Conservation (phyloP, 2,888 invertebrate genomes). For the Volucella inanis region DNA sequence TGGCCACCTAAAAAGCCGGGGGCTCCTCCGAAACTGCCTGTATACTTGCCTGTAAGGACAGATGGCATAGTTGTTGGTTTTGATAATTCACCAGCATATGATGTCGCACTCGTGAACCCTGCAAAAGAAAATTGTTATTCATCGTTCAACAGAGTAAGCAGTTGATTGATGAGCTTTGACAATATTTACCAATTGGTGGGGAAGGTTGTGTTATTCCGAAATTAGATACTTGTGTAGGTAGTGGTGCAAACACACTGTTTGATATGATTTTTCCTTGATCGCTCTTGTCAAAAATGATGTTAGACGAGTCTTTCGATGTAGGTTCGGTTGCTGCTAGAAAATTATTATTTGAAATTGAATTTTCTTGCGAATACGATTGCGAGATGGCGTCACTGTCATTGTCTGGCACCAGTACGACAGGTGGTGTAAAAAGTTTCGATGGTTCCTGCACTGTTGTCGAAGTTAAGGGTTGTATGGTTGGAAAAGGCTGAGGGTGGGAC, state of each 20-base stretch:
- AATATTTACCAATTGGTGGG: conserved; percentile 44
- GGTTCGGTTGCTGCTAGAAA: conserved; percentile 80
- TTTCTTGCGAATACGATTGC: conserved; percentile 70
- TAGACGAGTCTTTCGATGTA: conserved; percentile 69
- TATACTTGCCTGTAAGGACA: conserved; percentile 78
- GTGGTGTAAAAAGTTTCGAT: conserved; percentile 58
- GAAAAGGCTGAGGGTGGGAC: conserved; percentile 57
- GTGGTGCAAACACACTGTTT: conserved; percentile 75
- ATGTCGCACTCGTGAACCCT: conserved; percentile 51
- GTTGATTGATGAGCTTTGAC: too few species aligned
- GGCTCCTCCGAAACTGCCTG: conserved; percentile 80
- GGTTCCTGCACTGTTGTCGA: conserved; percentile 62
- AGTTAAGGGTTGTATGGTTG: conserved; percentile 53
- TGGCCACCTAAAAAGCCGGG: conserved; percentile 77
- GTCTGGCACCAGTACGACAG: conserved; percentile 61
- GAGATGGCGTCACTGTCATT: conserved; percentile 52
- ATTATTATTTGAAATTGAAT: conserved; percentile 79
- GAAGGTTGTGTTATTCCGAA: conserved; percentile 55
- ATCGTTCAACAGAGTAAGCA: neutral
- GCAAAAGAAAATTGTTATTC: neutral
- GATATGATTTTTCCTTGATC: conserved; percentile 82
- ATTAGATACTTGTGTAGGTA: conserved; percentile 48
- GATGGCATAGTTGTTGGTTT: conserved; percentile 29
- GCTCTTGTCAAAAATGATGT: conserved; percentile 81
- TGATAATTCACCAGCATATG: neutral